Conservation (phyloP, 1,140 invertebrate genomes). For the Aphis gossypii region DNA sequence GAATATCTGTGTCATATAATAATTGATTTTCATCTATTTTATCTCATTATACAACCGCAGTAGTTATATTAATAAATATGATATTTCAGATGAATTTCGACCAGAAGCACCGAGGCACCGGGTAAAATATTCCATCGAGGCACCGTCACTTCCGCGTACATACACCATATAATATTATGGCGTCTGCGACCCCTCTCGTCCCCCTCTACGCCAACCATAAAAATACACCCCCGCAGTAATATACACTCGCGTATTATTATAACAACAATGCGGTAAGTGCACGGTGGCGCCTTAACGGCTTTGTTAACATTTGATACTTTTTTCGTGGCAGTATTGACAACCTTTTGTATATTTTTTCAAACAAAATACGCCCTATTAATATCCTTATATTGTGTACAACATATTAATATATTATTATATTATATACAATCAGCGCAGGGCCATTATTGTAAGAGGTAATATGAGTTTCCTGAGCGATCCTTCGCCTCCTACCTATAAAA, state of each 20-base stretch:
- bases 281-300: neutral
- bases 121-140: neutral
- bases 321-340: neutral
- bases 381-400: neutral
- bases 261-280: neutral
- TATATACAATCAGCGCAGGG: neutral
- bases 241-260: neutral
- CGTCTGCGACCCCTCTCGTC: neutral
- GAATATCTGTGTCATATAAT: neutral
- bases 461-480: neutral
- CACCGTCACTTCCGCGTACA: neutral
- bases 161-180: neutral
- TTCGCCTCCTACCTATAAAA: neutral
- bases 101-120: too few species aligned
- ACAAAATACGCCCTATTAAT: neutral
- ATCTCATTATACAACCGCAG: neutral
- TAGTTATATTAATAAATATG: constrained; percentile 6
- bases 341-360: constrained; percentile 6
- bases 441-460: neutral
- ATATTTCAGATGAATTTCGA: neutral
- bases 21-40: neutral
- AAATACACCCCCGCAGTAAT: neutral
- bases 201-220: neutral
- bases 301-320: constrained; percentile 14
- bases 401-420: too few species aligned